Base-by-base conservation (phyloP, 2,113 vertebrate species). In the Spea multiplicata region DNA sequence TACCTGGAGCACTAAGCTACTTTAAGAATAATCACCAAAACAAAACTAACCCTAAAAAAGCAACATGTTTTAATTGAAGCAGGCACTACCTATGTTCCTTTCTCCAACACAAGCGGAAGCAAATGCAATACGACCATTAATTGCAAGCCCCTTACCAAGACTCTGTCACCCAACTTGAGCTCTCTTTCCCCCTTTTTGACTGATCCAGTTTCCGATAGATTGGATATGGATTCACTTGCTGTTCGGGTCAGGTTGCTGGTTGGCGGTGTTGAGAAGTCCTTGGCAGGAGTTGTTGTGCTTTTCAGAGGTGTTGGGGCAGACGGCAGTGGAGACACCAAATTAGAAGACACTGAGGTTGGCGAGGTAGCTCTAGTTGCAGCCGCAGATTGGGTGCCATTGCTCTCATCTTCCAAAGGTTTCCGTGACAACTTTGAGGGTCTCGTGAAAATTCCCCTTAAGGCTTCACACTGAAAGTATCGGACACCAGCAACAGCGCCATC, bases 101-200 rank as follows among this genome's bases (percentile, higher is more conserved):
- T 8, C n/a, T 64, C 8, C 17, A 64, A 17, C 17, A 3, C 61
- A 14, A 8, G 7, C n/a, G 4, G 17, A 64, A 16, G 44, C 30
- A 44, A 66, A 66, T 12, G 44, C 44, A 5, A 66, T 45, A 66
- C 12, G 5, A 66, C 6, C 16, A 6, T 1, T 7, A 1, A 81
- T 8, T 45, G 76, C 0, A 48, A 7, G 78, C 45, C 45, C 65
- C 93, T 96, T 91, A 99, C 97, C 97, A 99, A 82, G 12, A 99
- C 97, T 17, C 97, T 86, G 71, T 99, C 97, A 4, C 95, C 95
- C 5, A 96, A 95, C 90, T 95, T 99, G 82, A 99, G 93, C 81
- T 98, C 97, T 62, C 96, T 88, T 83, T 99, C 97, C 0, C 96
- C 97, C 82, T 99, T 99, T 88, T 99, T 99, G 52, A 99, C 81